Conservation (phyloP, 2,888 invertebrate genomes). For the Acanthococcus lagerstroemiae region DNA sequence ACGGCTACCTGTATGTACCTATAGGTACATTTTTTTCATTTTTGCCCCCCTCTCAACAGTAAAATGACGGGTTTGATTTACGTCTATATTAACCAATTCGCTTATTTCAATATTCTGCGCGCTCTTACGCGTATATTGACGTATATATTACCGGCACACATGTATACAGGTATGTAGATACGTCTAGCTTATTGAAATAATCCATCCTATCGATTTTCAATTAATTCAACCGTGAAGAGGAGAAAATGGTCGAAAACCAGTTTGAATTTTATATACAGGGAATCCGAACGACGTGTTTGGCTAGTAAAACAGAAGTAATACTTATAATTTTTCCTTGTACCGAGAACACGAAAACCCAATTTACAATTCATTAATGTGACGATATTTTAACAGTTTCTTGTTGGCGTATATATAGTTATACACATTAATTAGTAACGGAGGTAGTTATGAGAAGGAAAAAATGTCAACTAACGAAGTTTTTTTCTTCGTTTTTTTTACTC, state of each 20-base stretch:
- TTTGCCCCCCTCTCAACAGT: too few relatives aligned
- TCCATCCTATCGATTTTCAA: too few relatives aligned
- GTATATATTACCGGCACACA: too few relatives aligned
- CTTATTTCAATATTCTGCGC: too few relatives aligned
- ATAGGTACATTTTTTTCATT: too few relatives aligned
- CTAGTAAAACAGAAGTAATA: neutral
- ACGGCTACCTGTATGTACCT: too few relatives aligned
- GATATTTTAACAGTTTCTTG: slow-evolving; percentile 24
- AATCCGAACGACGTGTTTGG: neutral
- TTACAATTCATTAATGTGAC: slow-evolving; percentile 25
- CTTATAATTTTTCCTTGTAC: slow-evolving; percentile 2
- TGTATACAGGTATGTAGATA: too few relatives aligned
- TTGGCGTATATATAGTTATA: slow-evolving; percentile 10
- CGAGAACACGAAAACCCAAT: slow-evolving; percentile 27
- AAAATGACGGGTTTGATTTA: too few relatives aligned
- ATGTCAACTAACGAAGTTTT: slow-evolving; percentile 17
- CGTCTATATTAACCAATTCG: too few relatives aligned
- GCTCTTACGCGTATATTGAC: too few relatives aligned
- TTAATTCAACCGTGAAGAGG: too few relatives aligned
- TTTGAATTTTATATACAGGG: neutral
- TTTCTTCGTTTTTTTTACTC: slow-evolving; percentile 1
- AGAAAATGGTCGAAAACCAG: neutral
- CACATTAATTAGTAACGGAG: slow-evolving; percentile 23
- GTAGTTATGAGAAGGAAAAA: slow-evolving; percentile 10
- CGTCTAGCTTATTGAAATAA: too few relatives aligned